Evolutionary conservation across 2,113 vertebrate genomes (phyloP), one percentile per base, ranked within the genome.

Genomic region (Saccopteryx bilineata): DNA sequence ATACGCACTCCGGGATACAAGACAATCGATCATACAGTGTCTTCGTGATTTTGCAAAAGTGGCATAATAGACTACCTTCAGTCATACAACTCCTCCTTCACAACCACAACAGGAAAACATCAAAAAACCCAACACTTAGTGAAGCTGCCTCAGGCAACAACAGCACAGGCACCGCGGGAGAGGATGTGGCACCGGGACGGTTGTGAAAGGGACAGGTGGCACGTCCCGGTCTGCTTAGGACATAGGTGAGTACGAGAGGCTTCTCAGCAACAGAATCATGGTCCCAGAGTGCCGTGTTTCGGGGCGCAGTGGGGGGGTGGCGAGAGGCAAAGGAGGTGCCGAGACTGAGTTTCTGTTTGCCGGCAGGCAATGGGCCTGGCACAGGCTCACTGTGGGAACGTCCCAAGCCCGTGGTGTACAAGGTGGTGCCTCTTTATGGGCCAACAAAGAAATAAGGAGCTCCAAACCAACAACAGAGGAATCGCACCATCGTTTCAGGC

Each of bases 91-190:
- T 24, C 48, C 14, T 13, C 46, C 24, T 18, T 11, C 5, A 33
- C 17, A 3, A 23, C 39, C 39, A 39, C 4, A 26, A 13, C 1
- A 11, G 72, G 72, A 28, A 89, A 69, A 26, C 2, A 48, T 14
- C 15, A 6, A 54, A 95, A 66, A 18, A 1, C 48, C 56, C 33
- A n/a, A 65, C 39, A 39, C 26, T 56, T 17, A n/a, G 21, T 65
- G 23, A 46, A 54, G 17, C 5, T 11, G 61, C 46, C 90, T 75
- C 7, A 23, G 56, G 31, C 48, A 24, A n/a, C 19, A 48, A 15
- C 0, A n/a, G 61, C 68, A 58, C 19, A 54, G 33, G 58, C 7
- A 21, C 7, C 5, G 50, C 3, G 1, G 39, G 11, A 5, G 23
- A 52, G 28, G 15, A 12, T 6, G 31, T 7, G 7, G 33, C 33